Base-by-base conservation (phyloP, 2,888 invertebrate species). In the Conus canariensis region DNA sequence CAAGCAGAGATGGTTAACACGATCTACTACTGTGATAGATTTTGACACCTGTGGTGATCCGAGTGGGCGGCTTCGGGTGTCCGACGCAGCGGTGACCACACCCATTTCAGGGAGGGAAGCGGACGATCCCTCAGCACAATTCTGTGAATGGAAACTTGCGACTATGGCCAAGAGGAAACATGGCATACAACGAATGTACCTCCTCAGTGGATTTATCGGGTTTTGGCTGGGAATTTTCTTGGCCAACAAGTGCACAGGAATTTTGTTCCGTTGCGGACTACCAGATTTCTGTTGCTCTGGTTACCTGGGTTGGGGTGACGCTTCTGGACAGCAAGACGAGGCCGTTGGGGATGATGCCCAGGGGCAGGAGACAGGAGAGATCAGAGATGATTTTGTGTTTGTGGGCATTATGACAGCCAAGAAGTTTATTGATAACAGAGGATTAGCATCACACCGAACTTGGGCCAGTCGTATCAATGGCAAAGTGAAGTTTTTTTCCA, bases 351-450 rank as follows among this genome's bases (percentile, higher is more conserved):
- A n/a, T 16, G 87, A 88, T 10, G 80, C 67, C 56, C 70, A 88
- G 9, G 83, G 64, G 10, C 83, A 83, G 59, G 80, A 59, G 25
- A 74, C 64, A 56, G 70, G 85, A 67, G 56, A 90, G 25, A 60
- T n/a, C 16, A 25, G 89, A n/a, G 91, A 93, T 82, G 90, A 91
- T 25, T 95, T 95, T 91, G 90, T 95, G 19, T 92, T 95, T 87
- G 93, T 99, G 92, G 99, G 99, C 88, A 98, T 99, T 16, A 99
- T 99, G 99, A 99, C 99, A 2, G 99, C 99, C 1, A 97, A 98
- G 95, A 98, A 98, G 96, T 99, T 98, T 96, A 97, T 99, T 92
- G 97, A 98, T 92, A 98, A 98, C 6, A 97, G 99, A 91, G 99
- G 99, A 19, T 97, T 98, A 94, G 98, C 99, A 10, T 99, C 99